Evolutionary conservation across 2,113 vertebrate genomes (phyloP), one percentile per base, ranked within the genome.

Genomic region (Ascaphus truei): DNA sequence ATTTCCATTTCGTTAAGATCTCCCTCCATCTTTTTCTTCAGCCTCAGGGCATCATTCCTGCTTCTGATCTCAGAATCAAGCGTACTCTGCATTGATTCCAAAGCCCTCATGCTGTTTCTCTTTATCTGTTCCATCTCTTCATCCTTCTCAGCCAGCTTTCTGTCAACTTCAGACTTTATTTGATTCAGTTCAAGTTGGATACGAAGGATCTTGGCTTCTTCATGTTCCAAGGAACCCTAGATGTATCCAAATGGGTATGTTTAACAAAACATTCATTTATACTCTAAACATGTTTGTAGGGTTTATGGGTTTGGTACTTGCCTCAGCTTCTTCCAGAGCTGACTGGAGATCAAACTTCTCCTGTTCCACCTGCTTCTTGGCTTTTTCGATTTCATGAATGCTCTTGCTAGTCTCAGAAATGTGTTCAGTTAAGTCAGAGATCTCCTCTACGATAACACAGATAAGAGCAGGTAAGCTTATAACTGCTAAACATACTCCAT

Each of bases 311-410:
- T 7, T 53, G 51, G 4, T 15, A 22, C n/a, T 0, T 81, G 92
- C 92, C 88, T 94, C 93, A 47, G 90, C 93, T 77, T 94, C 93
- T 61, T 93, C 92, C 10, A 94, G 33, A 5, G 92, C 78, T 15
- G 85, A 85, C 68, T 96, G 94, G 16, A 96, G 79, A 82, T 96
- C 94, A 59, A 82, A 72, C 73, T 96, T 95, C 66, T 96, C 93
- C 59, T 84, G 72, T 48, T 96, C 90, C 58, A 75, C 61, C 22
- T 87, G 79, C 79, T 95, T 96, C 80, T 94, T 96, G 29, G 89
- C 71, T 75, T 96, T 96, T 76, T 95, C 94, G 47, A 96, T 75
- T 77, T 96, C 94, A 68, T 95, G 92, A 15, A 95, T 90, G 0
- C 87, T 90, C 73, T 96, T 96, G 33, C 93, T 91, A 5, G 78